Base-by-base conservation (phyloP, 1,140 invertebrate species). In the Gonatopus flavifemur region DNA sequence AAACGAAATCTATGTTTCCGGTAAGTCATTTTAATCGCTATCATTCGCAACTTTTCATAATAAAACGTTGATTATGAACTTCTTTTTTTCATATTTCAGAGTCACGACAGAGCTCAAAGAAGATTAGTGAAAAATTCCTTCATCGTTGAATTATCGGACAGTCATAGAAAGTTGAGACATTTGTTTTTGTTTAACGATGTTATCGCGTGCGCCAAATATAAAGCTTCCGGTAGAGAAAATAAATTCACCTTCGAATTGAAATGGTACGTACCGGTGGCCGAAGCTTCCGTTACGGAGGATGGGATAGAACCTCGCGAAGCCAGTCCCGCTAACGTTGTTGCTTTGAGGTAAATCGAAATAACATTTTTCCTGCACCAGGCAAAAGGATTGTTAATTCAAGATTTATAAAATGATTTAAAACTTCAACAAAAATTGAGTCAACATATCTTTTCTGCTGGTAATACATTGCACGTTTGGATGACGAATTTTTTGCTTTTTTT, bases 181-280 rank as follows among this genome's bases (percentile, higher is more conserved):
- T 78, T 97, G 45, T 96, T 97, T 78, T 82, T 97, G 19, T 96
- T 96, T 71, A 96, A 94, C 70, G 94, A 97, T 74, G 90, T 96
- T 47, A 89, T 97, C 55, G 90, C 94, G 16, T 96, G 94, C 80
- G 93, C 94, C 39, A 97, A 96, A 80, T 94, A 94, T 67, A 95
- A 94, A 83, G 88, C 89, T 1, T 84, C 88, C 22, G 88, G 88
- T 0, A 81, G 88, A 22, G 90, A 94, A 70, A n/a, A n/a, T n/a
- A 93, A 93, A 72, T 92, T 91, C 65, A 91, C 90, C 1, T 94
- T 94, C 71, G 92, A 95, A 74, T 77, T 94, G 33, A 96, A 96
- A 68, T 96, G 93, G 93, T 89, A 90, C 71, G 90, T 94, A 53
- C 87, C 91, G 1, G 79, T 96, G 8, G 83, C 85, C 50, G 90